A percentile compares a stretch with the other conserved stretches of the same genome.
These are phyloP conservation scores for Silurus lanzhouensis DNA, from an alignment of 2,797 vertebrate genomes.

Conservation along the genomic window DNA sequence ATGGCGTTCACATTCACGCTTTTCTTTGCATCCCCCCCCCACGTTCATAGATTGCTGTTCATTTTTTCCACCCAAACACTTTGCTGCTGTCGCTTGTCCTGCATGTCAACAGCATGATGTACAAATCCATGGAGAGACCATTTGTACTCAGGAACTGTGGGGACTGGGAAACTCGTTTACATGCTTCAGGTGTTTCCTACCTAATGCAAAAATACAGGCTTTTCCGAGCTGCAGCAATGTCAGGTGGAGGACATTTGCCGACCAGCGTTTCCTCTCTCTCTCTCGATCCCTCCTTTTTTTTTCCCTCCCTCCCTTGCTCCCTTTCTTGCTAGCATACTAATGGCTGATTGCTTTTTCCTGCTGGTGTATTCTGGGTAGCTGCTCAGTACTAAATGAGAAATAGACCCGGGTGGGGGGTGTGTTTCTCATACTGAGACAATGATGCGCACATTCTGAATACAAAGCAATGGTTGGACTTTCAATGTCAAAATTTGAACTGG, in stretches of 20 bases:
- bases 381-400: conserved; percentile 39
- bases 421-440: conserved; percentile 27
- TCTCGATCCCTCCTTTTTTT: conserved; percentile 6
- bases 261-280: conserved; percentile 44
- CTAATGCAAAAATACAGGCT: conserved; percentile 30
- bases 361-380: conserved; percentile 23
- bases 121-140: conserved; percentile 37
- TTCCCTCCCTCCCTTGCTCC: conserved; percentile 13
- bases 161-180: conserved; percentile 19
- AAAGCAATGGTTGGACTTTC: conserved; percentile 6
- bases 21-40: neutral
- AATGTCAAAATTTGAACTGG: neutral
- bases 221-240: conserved; percentile 57
- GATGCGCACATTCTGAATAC: conserved; percentile 15
- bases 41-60: neutral
- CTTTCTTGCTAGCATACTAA: conserved; percentile 61
- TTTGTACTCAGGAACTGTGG: conserved; percentile 6
- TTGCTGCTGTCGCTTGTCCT: neutral
- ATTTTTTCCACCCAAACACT: conserved; percentile 9
- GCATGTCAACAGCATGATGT: conserved; percentile 20
- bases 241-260: conserved; percentile 56
- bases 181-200: conserved; percentile 39
- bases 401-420: conserved; percentile 23
- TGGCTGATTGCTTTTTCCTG: conserved; percentile 36
- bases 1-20: neutral